Evolutionary conservation across 2,113 vertebrate genomes (phyloP).

Genomic region (Otus sunia): DNA sequence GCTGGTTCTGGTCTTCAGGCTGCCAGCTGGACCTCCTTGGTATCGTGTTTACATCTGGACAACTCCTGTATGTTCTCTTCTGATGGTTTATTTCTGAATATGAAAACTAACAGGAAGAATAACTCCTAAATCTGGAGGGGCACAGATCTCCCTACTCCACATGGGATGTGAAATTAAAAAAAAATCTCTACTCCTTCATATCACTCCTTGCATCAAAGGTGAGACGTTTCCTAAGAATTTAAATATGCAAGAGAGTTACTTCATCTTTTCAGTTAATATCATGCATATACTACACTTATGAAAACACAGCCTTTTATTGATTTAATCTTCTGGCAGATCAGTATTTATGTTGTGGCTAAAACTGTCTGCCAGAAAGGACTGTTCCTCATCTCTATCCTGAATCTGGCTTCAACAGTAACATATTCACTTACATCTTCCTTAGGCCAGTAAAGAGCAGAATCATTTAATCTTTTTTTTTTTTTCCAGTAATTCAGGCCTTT

Average conservation of each 20-base stretch:
- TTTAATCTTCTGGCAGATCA: not conserved
- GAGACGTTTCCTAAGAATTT: not conserved
- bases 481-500: conserved; percentile 19
- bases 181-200: not conserved
- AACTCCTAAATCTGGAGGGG: not conserved
- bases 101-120: not conserved
- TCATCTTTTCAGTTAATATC: not conserved
- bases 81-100: not conserved
- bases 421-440: not conserved
- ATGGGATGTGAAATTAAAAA: not conserved
- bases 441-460: not conserved
- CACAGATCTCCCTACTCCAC: not conserved
- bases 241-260: not conserved
- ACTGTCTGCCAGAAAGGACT: not conserved
- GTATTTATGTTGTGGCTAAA: not conserved
- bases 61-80: not conserved
- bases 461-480: not conserved
- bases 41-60: not conserved
- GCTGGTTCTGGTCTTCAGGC: not conserved
- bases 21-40: not conserved
- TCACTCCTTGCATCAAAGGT: not conserved
- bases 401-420: not conserved
- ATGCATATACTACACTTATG: not conserved
- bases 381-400: not conserved
- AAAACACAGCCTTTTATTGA: not conserved